Percentiles rank a stretch among this genome's conserved stretches.
These are phyloP conservation scores for Sebastes ruberrimus DNA, from an alignment of 2,797 vertebrate species.

Conservation along the genomic window DNA sequence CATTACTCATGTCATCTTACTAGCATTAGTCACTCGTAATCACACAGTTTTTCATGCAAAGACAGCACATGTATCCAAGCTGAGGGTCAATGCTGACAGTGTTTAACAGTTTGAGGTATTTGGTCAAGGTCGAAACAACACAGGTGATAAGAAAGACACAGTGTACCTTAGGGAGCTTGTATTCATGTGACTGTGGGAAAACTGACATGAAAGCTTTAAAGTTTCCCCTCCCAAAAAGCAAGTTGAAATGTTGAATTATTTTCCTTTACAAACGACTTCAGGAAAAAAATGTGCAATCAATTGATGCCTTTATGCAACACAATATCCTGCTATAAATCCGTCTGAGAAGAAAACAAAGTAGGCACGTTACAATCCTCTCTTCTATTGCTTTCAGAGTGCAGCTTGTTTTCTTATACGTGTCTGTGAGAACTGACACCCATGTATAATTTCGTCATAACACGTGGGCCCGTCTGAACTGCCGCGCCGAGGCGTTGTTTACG, in stretches of 20 bases:
- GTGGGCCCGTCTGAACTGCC: slow-evolving; percentile 11
- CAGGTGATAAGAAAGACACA: not conserved
- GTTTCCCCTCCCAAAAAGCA: not conserved
- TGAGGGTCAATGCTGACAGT: slow-evolving; percentile 1
- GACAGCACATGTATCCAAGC: not conserved
- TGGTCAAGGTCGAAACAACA: slow-evolving; percentile 17
- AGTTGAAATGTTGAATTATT: not conserved
- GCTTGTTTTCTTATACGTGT: slow-evolving; percentile 18
- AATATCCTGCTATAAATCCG: not conserved
- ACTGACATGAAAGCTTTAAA: not conserved
- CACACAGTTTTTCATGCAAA: slow-evolving; percentile 4
- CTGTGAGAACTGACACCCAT: slow-evolving; percentile 34
- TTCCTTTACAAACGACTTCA: not conserved
- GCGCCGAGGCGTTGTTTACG: slow-evolving; percentile 28
- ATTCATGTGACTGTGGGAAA: not conserved
- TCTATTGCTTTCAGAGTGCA: not conserved
- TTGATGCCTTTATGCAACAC: not conserved
- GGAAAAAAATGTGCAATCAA: not conserved
- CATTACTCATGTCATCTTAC: not conserved
- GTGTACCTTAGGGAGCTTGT: not conserved
- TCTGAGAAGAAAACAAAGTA: not conserved
- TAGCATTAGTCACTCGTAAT: not conserved
- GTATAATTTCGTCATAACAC: slow-evolving; percentile 30
- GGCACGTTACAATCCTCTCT: not conserved
- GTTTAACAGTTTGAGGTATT: not conserved